Percentiles rank a stretch among this genome's conserved stretches.
These are phyloP conservation scores for Cataglyphis livida DNA, from an alignment of 2,888 invertebrate species.

Conservation along the genomic window DNA sequence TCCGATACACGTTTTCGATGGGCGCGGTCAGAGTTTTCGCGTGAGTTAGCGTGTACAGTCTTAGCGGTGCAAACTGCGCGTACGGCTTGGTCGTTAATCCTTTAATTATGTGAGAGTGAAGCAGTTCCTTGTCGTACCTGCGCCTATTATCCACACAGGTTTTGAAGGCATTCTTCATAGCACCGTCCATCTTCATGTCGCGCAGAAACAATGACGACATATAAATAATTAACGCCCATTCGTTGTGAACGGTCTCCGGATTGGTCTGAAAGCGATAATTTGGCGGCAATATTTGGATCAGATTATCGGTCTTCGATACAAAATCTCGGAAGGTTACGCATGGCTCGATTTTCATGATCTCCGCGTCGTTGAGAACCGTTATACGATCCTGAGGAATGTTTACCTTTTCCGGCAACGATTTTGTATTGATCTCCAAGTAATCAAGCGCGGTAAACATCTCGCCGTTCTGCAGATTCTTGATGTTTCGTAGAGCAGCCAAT, in stretches of 20 bases:
- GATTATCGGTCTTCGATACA: not conserved
- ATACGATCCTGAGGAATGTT: not conserved
- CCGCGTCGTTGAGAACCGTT: not conserved
- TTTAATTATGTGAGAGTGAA: not conserved
- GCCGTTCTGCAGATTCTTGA: constrained; percentile 32
- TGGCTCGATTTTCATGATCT: not conserved
- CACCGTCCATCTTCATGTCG: not conserved
- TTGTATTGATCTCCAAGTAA: constrained; percentile 12
- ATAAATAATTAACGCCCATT: constrained; percentile 13
- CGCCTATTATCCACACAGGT: not conserved
- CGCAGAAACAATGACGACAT: constrained; percentile 6
- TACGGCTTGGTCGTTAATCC: not conserved
- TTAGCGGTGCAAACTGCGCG: not conserved
- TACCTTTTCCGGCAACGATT: constrained; percentile 3
- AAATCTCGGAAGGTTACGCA: not conserved
- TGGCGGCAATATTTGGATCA: constrained; percentile 23
- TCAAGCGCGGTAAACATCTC: constrained; percentile 43
- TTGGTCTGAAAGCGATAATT: constrained; percentile 6
- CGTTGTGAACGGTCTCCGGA: not conserved
- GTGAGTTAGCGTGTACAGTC: not conserved
- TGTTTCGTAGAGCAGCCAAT: constrained; percentile 21
- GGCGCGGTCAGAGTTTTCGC: not conserved
- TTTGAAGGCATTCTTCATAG: not conserved
- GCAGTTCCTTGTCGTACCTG: not conserved
- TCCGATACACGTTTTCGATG: not conserved